Percentiles rank a stretch among this genome's conserved stretches.
Conservation (phyloP, 2,888 invertebrate genomes). For the Hyles lineata region DNA sequence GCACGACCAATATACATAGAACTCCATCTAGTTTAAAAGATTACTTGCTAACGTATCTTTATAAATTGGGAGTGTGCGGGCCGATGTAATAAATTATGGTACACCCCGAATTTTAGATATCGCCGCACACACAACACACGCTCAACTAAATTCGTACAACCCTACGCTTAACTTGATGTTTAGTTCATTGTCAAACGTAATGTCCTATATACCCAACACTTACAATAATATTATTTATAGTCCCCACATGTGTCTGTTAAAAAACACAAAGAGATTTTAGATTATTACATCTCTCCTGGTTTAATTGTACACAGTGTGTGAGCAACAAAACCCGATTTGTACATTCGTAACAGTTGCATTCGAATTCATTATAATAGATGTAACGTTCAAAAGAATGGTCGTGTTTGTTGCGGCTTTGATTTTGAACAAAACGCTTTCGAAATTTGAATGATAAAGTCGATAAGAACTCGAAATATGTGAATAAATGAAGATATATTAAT, state of each 20-base stretch:
- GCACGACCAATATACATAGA: background rate
- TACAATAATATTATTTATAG: slow-evolving; percentile 54
- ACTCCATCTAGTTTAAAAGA: background rate
- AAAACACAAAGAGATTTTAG: slow-evolving; percentile 80
- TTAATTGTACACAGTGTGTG: slow-evolving; percentile 82
- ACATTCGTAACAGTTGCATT: slow-evolving; percentile 79
- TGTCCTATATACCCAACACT: slow-evolving; percentile 58
- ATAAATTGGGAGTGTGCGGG: slow-evolving; percentile 11
- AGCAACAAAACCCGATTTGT: slow-evolving; percentile 74
- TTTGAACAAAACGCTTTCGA: slow-evolving; percentile 62
- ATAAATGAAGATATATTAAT: slow-evolving; percentile 84
- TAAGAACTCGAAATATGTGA: slow-evolving; percentile 57
- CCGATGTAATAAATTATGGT: slow-evolving; percentile 82
- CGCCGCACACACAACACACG: slow-evolving; percentile 71
- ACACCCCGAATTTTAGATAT: slow-evolving; percentile 80
- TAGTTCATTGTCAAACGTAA: slow-evolving; percentile 76
- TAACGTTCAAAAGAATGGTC: slow-evolving; percentile 52
- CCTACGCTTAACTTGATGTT: slow-evolving; percentile 81
- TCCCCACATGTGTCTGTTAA: slow-evolving; percentile 80
- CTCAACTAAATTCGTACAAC: slow-evolving; percentile 75
- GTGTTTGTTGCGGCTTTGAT: slow-evolving; percentile 73
- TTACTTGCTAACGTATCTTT: background rate
- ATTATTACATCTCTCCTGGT: slow-evolving; percentile 82
- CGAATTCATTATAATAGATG: slow-evolving; percentile 64
- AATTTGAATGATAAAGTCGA: slow-evolving; percentile 82